Evolutionary conservation across 1,140 invertebrate species (phyloP).

Genomic region (Epicauta chinensis): DNA sequence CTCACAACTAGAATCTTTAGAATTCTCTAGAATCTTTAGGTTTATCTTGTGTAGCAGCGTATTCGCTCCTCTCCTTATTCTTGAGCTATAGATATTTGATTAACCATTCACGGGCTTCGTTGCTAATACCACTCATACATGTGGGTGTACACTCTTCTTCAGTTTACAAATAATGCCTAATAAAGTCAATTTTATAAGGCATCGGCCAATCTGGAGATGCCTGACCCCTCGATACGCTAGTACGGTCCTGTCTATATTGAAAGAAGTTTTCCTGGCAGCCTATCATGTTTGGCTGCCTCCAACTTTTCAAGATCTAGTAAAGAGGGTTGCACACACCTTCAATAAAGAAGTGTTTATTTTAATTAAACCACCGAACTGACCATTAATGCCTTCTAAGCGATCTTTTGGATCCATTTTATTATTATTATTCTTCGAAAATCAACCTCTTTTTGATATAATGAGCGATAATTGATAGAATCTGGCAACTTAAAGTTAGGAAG

Average conservation of each 20-base stretch:
- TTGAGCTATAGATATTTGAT: constrained; percentile 49
- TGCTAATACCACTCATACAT: constrained; percentile 83
- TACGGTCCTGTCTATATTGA: constrained; percentile 54
- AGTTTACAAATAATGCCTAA: too few species aligned
- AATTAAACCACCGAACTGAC: constrained; percentile 72
- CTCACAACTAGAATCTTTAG: too few species aligned
- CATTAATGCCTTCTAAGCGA: constrained; percentile 71
- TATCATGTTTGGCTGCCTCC: constrained; percentile 63
- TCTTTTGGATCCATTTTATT: constrained; percentile 46
- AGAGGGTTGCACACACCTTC: constrained; percentile 74
- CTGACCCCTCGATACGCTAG: too few species aligned
- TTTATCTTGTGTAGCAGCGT: constrained; percentile 43
- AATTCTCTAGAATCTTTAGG: too few species aligned
- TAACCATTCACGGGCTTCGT: constrained; percentile 66
- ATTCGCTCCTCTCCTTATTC: constrained; percentile 44
- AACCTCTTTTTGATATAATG: too few species aligned
- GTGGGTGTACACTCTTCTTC: constrained; percentile 58
- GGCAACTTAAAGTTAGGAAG: too few species aligned
- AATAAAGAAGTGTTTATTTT: constrained; percentile 65
- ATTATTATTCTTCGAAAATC: too few species aligned
- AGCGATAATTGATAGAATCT: too few species aligned
- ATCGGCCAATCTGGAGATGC: too few species aligned
- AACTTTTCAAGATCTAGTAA: constrained; percentile 82
- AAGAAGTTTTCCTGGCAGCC: constrained; percentile 56
- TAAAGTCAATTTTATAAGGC: too few species aligned